Evolutionary conservation across 2,888 invertebrate genomes (phyloP).

Genomic region (Panzeria rudis): DNA sequence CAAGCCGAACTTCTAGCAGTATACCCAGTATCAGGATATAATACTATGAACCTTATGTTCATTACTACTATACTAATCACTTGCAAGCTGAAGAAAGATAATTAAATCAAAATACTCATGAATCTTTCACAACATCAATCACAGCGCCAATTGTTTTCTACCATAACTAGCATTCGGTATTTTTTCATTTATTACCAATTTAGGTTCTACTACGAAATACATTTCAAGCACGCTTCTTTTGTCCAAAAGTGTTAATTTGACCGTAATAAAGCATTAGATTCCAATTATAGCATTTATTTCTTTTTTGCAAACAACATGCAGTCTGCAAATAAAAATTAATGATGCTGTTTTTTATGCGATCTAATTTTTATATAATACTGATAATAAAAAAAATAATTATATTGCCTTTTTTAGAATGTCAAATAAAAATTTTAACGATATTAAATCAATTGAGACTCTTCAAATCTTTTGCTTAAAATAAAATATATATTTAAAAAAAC

Average conservation of each 20-base stretch:
- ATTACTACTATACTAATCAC: too few species aligned
- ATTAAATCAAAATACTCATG: too few species aligned
- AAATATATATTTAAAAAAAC: not conserved
- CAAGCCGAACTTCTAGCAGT: too few species aligned
- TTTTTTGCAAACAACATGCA: too few species aligned
- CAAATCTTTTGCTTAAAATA: too few species aligned
- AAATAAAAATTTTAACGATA: not conserved
- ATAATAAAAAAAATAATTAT: not conserved
- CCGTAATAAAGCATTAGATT: slow-evolving; percentile 13
- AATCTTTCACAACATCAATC: too few species aligned
- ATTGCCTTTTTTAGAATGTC: not conserved
- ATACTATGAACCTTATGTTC: too few species aligned
- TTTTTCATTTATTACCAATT: not conserved
- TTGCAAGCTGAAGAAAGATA: too few species aligned
- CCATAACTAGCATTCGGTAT: not conserved
- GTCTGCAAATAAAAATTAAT: not conserved
- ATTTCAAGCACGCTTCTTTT: slow-evolving; percentile 15
- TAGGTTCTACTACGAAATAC: not conserved
- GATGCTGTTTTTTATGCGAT: not conserved
- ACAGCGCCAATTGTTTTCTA: too few species aligned
- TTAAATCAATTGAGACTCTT: not conserved
- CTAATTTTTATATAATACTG: not conserved
- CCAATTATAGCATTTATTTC: not conserved
- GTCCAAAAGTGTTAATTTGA: slow-evolving; percentile 16
- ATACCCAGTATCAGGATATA: too few species aligned